These are phyloP conservation scores for Rhizomys pruinosus DNA, from an alignment of 2,113 vertebrate species.

Conservation along the genomic window DNA sequence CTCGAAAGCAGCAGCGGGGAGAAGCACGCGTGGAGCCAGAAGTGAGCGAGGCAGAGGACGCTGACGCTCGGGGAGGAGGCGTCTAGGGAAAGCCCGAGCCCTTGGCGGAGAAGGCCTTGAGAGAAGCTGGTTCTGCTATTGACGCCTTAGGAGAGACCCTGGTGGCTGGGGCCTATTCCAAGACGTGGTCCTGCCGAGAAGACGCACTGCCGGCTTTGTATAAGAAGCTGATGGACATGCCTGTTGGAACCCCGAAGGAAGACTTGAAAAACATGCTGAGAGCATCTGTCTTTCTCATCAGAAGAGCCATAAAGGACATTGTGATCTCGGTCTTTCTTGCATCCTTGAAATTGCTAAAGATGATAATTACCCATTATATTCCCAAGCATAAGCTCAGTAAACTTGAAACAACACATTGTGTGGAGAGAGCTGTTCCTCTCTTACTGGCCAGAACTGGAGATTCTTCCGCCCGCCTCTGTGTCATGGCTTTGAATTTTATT, in stretches of 20 bases:
- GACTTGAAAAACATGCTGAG: conserved; percentile 89
- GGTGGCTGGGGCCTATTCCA: conserved; percentile 95
- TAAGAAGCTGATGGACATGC: conserved; percentile 87
- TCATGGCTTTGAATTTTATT: conserved; percentile 88
- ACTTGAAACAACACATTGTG: conserved; percentile 88
- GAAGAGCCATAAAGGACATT: conserved; percentile 90
- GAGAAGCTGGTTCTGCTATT: conserved; percentile 91
- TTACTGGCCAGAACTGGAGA: conserved; percentile 92
- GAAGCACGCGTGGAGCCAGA: conserved; percentile 77
- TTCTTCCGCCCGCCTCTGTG: conserved; percentile 87
- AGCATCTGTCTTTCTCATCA: conserved; percentile 91
- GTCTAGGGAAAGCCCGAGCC: conserved; percentile 86
- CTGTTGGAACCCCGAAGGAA: conserved; percentile 87
- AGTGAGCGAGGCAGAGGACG: not conserved
- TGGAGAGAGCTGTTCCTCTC: conserved; percentile 91
- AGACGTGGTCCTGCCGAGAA: conserved; percentile 91
- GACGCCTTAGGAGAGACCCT: conserved; percentile 92
- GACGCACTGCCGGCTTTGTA: conserved; percentile 88
- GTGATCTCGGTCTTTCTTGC: conserved; percentile 94
- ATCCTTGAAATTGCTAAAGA: conserved; percentile 91
- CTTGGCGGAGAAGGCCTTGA: conserved; percentile 89
- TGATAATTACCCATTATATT: conserved; percentile 92
- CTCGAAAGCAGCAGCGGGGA: conserved; percentile 81
- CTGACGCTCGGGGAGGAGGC: conserved; percentile 63
- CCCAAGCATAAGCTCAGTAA: conserved; percentile 90